Conservation (phyloP, 2,113 vertebrate species). For the Sigmodon hispidus region DNA sequence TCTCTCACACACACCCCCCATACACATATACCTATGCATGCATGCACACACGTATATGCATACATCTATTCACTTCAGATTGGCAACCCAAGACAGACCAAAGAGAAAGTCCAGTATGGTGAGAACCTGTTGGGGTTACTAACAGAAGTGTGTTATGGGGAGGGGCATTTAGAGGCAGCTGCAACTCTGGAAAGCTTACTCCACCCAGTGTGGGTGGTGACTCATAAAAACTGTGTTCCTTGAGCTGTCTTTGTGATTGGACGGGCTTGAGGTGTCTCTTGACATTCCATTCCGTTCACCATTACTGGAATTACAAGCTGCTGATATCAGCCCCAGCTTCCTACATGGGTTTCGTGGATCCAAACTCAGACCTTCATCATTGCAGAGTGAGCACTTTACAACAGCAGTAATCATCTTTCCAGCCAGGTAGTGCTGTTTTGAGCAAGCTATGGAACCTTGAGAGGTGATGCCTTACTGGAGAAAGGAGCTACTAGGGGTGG, state of each 20-base stretch:
- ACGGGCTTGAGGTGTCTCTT: background rate
- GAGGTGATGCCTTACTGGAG: background rate
- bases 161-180: background rate
- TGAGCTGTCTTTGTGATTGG: background rate
- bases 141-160: too few species aligned
- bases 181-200: background rate
- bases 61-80: background rate
- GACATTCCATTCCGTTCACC: background rate
- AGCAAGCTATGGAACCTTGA: background rate
- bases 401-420: background rate
- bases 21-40: background rate
- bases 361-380: background rate
- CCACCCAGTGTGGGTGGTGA: background rate
- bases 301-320: background rate
- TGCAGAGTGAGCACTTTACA: background rate
- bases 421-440: background rate
- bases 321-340: background rate
- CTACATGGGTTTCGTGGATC: too few species aligned
- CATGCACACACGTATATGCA: accelerated
- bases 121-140: background rate
- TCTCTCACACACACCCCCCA: background rate
- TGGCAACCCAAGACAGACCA: background rate
- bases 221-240: background rate
- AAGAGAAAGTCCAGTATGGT: background rate
- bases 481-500: background rate